Evolutionary conservation across 2,888 invertebrate species (phyloP), one percentile per base, ranked within the genome.

Genomic region (Lagria hirta): DNA sequence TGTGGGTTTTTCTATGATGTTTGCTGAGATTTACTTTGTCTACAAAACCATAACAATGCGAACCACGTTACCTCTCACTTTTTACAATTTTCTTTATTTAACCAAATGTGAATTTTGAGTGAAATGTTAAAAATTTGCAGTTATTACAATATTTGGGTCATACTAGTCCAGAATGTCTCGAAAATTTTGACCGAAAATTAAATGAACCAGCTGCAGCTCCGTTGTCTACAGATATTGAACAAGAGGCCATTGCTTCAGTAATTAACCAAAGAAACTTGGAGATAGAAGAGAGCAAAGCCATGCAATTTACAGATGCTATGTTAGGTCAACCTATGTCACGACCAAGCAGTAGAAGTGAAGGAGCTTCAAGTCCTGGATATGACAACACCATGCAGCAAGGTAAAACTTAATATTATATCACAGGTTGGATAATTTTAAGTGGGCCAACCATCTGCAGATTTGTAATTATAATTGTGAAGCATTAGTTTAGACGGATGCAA

Each of bases 101-200:
- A n/a, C n/a, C n/a, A n/a, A n/a, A n/a, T n/a, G n/a, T n/a, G n/a
- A n/a, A n/a, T n/a, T n/a, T n/a, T n/a, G n/a, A n/a, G n/a, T n/a
- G n/a, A n/a, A n/a, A n/a, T n/a, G n/a, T n/a, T n/a, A n/a, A n/a
- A n/a, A n/a, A n/a, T n/a, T n/a, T n/a, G n/a, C 62, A 92, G 92
- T 76, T 94, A 46, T 74, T 96, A 43, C 86, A 88, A 58, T 95
- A 94, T 73, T 85, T 97, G 61, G 93, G 93, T 0, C 83, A 88
- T 69, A 90, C 92, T 1, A 95, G 94, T 59, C 88, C 95, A 0
- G 96, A 97, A 69, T 90, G 92, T 65, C 73, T 85, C 27, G 77
- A 82, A 43, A 74, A 73, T 34, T 72, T 76, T 41, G 84, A 85
- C 17, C 77, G 79, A 16, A 80, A 86, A 24, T 74, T 94, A 48